Evolutionary conservation across 1,140 invertebrate genomes (phyloP).

Genomic region (Calycopis cecrops): DNA sequence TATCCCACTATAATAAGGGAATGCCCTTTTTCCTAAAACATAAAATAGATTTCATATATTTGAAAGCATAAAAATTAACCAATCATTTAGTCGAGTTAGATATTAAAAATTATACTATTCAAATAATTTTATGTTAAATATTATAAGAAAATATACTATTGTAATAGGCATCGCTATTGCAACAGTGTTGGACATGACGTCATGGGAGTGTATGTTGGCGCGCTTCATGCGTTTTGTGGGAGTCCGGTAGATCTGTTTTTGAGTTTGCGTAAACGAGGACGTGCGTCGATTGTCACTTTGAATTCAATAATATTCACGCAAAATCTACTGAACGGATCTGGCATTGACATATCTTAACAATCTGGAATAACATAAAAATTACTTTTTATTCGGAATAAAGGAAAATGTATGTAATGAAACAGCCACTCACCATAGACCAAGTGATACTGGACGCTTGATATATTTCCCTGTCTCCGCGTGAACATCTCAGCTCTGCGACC

Average conservation of each 20-base stretch:
- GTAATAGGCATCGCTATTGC: not conserved
- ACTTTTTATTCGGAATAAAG: no score
- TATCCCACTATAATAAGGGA: constrained; percentile 78
- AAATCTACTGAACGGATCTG: no score
- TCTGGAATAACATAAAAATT: not conserved
- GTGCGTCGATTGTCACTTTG: no score
- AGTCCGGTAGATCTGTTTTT: no score
- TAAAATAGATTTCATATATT: constrained; percentile 17
- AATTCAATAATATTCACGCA: no score
- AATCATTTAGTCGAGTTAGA: no score
- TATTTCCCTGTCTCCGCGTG: constrained; percentile 28
- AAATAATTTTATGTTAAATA: not conserved
- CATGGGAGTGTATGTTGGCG: no score
- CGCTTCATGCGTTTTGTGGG: no score
- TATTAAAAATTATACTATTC: no score
- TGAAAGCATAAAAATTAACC: not conserved
- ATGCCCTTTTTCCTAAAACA: constrained; percentile 59
- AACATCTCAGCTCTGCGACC: constrained; percentile 42
- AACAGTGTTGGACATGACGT: not conserved
- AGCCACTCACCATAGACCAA: constrained; percentile 47
- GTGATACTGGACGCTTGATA: constrained; percentile 49
- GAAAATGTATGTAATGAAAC: constrained; percentile 1
- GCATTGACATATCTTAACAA: no score
- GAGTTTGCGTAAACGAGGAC: no score
- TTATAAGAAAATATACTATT: constrained; percentile 5